Base-by-base conservation (phyloP, 2,888 invertebrate genomes). In the Zeuzera pyrina region DNA sequence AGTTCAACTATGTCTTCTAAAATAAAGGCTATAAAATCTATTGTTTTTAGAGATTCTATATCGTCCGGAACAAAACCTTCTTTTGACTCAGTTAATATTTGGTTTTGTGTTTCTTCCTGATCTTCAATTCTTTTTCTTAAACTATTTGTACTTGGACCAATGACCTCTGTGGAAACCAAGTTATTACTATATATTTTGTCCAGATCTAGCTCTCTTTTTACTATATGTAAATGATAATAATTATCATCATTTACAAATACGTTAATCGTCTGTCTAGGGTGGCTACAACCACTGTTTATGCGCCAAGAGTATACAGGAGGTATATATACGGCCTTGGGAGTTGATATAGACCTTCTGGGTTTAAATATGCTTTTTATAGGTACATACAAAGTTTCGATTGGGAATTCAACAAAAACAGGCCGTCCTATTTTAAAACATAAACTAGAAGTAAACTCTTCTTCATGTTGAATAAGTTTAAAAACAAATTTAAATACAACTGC, bases 291-390 rank as follows among this genome's bases (percentile, higher is more conserved):
- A 12, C 35, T 38, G 39, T 56, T 60, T 15, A 78, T 40, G 23
- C 71, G 69, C 79, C 78, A 81, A 10, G 52, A 35, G 45, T 72
- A 77, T 23, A 53, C 47, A 2, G 79, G 52, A 8, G 63, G 54
- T 34, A 77, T 60, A 24, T 30, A 39, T 21, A 78, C 51, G 15
- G 42, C 44, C 38, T 68, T 52, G 2, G 67, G 42, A 30, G 73
- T 45, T 12, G 37, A 38, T 26, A 73, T 48, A 2, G 29, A 36
- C 36, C 44, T 41, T 2, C 35, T 16, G 39, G 36, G 36, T 35
- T 35, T 36, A 35, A 63, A 63, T 35, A 39, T 42, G 15, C 52
- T 56, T 3, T 39, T 23, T n/a, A 81, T 39, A n/a, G 66, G 71
- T 30, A 81, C 39, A 15, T 46, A 42, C 5, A 71, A 51, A n/a